Evolutionary conservation across 2,888 invertebrate genomes (phyloP), one percentile per base, ranked within the genome.

Genomic region (Aleiodes leptofemur): DNA sequence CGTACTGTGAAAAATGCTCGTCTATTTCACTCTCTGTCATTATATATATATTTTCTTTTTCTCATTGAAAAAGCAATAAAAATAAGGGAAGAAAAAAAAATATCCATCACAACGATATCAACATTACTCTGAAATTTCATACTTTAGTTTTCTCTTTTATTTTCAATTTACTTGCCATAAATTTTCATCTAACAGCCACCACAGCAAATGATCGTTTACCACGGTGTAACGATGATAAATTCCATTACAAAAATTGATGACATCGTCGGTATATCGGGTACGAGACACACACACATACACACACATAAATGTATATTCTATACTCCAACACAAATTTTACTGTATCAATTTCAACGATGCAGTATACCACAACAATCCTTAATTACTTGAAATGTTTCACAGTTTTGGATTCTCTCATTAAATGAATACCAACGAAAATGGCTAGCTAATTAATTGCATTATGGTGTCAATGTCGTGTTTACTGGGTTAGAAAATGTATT

Each of bases 181-280:
- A 64, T 64, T 48, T 48, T 64, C 29, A 64, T 64, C 16, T 34
- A n/a, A 31, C 11, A 34, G 3, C 38, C 23, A 48, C 48, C 64
- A 14, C 43, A 43, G 38, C 16, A 9, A 14, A 4, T 48, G 38
- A 64, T 48, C 16, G 48, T 48, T 43, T 43, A 43, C 43, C 9
- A 64, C 34, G 48, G 48, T 48, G 9, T 23, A 16, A 8, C 64
- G 38, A 64, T 64, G 64, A 64, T 64, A 64, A 43, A 64, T 64
- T 64, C 23, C 34, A 16, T 64, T 38, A 48, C 48, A 64, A 48
- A 43, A 64, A 64, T 64, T 64, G 64, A 64, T 64, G 16, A 64
- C 23, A 64, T 64, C 13, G 43, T 38, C 34, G 64, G 9, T 48
- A 34, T 48, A 64, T 64, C 48, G 34, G 16, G 9, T 1, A 13